Evolutionary conservation across 2,113 vertebrate species (phyloP).

Genomic region (Illadopsis cleaveri): DNA sequence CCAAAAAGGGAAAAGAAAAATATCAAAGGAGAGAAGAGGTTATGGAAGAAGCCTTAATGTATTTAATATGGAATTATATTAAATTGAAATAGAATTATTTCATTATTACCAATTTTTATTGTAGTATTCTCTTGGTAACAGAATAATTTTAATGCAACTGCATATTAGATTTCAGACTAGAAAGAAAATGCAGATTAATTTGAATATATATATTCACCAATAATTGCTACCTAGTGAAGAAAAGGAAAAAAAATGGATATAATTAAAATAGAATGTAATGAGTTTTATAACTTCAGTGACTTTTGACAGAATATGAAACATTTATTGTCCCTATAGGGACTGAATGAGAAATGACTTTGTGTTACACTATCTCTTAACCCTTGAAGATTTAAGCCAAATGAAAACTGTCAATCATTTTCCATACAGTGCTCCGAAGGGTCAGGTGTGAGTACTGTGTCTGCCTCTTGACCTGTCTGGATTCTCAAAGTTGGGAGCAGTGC

Average conservation of each 20-base stretch:
- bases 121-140: constrained; percentile 64
- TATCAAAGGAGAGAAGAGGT: background rate
- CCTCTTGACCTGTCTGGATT: background rate
- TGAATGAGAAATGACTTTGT: constrained; percentile 3
- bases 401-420: background rate
- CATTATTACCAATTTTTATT: constrained; percentile 62
- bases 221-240: constrained; percentile 31
- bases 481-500: background rate
- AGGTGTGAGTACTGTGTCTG: background rate
- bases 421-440: background rate
- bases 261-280: constrained; percentile 50
- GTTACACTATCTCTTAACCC: background rate
- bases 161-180: constrained; percentile 55
- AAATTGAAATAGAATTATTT: constrained; percentile 61
- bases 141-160: constrained; percentile 53
- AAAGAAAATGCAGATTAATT: constrained; percentile 48
- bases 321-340: constrained; percentile 22
- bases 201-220: constrained; percentile 17
- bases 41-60: background rate
- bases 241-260: background rate
- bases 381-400: background rate
- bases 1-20: background rate
- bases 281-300: constrained; percentile 53
- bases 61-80: constrained; percentile 65
- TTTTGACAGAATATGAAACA: constrained; percentile 44